Base-by-base conservation (phyloP, 2,113 vertebrate genomes). In the Chionodraco myersi region DNA sequence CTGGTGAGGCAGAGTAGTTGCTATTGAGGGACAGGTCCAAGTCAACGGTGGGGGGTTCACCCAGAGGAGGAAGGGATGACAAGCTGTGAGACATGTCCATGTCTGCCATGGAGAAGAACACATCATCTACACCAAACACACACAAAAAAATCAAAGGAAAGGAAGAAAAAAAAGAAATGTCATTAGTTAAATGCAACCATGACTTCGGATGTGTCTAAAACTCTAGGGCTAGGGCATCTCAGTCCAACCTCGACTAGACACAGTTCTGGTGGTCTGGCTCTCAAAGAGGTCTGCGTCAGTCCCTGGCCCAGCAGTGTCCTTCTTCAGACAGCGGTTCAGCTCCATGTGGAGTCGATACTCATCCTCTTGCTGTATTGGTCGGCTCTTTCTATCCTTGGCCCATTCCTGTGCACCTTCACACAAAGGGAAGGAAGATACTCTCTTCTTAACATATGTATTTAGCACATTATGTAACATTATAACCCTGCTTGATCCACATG, bases 91-190 rank as follows among this genome's bases (percentile, higher is more conserved):
- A 99, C 96, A 99, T 99, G 85, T 99, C 98, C 98, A 99, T 99
- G 87, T 99, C 98, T 53, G 98, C 98, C 98, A 99, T 99, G 56
- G 98, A 99, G 92, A 99, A 99, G 94, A 99, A 99, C 70, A 99
- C 97, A 88, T 99, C 98, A 93, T 99, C 98, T 96, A 96, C 92
- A 96, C 72, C 30, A 82, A 67, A 63, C 51, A 94, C 63, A 26
- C 0, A 71, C 47, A 14, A 64, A 16, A 3, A 60, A 58, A 13
- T 30, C 0, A 23, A 36, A 26, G 49, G 48, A 68, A 34, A 79
- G 34, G n/a, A 63, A 13, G 74, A 75, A 41, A 8, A 79, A 7
- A 12, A 85, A 21, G 15, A 34, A 4, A 56, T 18, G 41, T 67
- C 18, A 83, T 77, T 63, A 80, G 15, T 44, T 8, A 60, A 1